These are phyloP conservation scores for Callaeas wilsoni DNA, from an alignment of 2,113 vertebrate genomes.

Conservation along the genomic window DNA sequence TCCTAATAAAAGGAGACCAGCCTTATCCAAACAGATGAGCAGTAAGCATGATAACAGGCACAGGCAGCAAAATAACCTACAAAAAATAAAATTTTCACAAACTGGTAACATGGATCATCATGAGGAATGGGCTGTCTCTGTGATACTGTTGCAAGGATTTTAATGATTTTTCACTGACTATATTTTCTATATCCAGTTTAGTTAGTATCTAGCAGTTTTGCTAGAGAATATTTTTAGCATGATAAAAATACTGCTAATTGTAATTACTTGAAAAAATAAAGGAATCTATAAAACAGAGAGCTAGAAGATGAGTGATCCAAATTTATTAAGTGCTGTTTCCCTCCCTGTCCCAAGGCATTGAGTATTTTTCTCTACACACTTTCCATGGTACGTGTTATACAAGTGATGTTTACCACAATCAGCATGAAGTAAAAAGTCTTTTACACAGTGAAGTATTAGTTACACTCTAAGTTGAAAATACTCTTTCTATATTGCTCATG, in stretches of 20 bases:
- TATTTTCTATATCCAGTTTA: background rate
- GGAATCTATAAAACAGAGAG: background rate
- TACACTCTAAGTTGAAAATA: background rate
- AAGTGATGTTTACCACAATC: background rate
- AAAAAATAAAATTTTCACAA: constrained; percentile 53
- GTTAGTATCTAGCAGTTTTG: background rate
- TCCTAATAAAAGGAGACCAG: constrained; percentile 46
- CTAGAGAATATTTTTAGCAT: background rate
- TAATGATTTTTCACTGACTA: background rate
- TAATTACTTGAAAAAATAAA: background rate
- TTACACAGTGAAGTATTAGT: background rate
- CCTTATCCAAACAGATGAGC: constrained; percentile 20
- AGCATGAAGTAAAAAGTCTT: background rate
- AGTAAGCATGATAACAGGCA: background rate
- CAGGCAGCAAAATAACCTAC: constrained; percentile 28
- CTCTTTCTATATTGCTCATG: background rate
- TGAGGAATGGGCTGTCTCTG: constrained; percentile 25
- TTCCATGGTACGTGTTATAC: background rate
- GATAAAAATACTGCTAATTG: background rate
- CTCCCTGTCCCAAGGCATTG: background rate
- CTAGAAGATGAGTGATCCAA: background rate
- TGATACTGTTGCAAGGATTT: background rate
- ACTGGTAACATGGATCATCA: constrained; percentile 7
- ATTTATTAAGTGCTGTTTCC: background rate
- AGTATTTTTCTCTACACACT: background rate